These are phyloP conservation scores for Papilio polyxenes DNA, from an alignment of 1,140 invertebrate species.

Conservation along the genomic window DNA sequence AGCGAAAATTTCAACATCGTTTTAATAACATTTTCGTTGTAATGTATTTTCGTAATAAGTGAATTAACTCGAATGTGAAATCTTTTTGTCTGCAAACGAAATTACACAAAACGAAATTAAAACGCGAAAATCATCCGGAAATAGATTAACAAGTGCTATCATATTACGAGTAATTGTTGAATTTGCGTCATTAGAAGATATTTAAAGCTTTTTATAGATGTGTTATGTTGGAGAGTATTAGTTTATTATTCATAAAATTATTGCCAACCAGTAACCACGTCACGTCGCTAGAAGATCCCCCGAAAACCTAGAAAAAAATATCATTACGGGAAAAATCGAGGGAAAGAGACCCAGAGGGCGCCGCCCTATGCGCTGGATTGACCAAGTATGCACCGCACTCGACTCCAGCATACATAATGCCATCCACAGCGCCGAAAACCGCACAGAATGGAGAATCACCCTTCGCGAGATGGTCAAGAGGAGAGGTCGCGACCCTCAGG, in stretches of 20 bases:
- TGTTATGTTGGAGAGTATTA: background rate
- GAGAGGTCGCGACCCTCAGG: too few species aligned
- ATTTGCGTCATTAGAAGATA: background rate
- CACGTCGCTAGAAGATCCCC: too few species aligned
- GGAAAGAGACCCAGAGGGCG: too few species aligned
- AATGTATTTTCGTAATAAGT: background rate
- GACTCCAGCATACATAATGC: too few species aligned
- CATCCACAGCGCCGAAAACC: too few species aligned
- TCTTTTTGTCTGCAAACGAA: background rate
- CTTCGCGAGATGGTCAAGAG: too few species aligned
- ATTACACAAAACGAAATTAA: background rate
- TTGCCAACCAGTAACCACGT: background rate
- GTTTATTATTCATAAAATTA: background rate
- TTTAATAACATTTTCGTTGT: background rate
- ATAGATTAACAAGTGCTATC: constrained; percentile 3
- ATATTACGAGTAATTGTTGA: background rate
- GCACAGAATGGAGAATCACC: too few species aligned
- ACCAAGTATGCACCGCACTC: too few species aligned
- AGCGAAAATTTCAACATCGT: background rate
- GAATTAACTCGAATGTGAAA: constrained; percentile 1
- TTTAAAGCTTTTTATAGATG: constrained; percentile 5
- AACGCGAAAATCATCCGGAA: background rate
- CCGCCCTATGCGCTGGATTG: too few species aligned
- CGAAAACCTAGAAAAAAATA: too few species aligned
- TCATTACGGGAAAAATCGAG: too few species aligned